Base-by-base conservation (phyloP, 2,113 vertebrate genomes). In the Psittacus erithacus region DNA sequence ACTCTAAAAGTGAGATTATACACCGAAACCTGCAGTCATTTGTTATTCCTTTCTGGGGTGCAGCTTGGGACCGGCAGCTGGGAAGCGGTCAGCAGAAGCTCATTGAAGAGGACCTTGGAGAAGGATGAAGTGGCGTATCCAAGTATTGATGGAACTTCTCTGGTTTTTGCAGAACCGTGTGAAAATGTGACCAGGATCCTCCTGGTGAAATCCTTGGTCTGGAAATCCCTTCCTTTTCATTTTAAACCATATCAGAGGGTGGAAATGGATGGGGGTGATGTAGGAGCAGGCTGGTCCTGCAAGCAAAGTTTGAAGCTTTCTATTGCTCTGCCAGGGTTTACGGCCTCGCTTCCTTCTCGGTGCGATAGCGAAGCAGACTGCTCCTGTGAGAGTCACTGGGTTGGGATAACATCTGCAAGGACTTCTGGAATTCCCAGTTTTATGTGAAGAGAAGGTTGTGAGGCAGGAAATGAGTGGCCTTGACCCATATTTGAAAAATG, bases 341-440 rank as follows among this genome's bases (percentile, higher is more conserved):
- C 77, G 78, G 71, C 4, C 0, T 90, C 16, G 5, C 39, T 93
- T 46, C 39, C 73, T 87, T 87, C 71, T 38, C 75, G 80, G 68
- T 77, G 82, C 4, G 16, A 67, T 81, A 88, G 33, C 46, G n/a
- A 70, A 71, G 63, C n/a, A 49, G 68, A 76, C 75, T 84, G 80
- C 81, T 95, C 86, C 73, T 57, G 17, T 38, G 86, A 89, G 88
- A 88, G 82, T 86, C 29, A 5, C 31, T 43, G 25, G 46, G 77
- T 73, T 86, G 86, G 81, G 88, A 47, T 65, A 94, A 29, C 52
- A 28, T 60, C 92, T 81, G 74, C 68, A 94, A 93, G 60, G 88
- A 91, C 60, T 94, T 90, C 39, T 81, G 73, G 64, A 80, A 68
- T 89, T 82, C 80, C 92, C 35, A n/a, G 33, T 84, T 93, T 82